Base-by-base conservation (phyloP, 1,140 invertebrate species). In the Hypsibius dujardini region DNA sequence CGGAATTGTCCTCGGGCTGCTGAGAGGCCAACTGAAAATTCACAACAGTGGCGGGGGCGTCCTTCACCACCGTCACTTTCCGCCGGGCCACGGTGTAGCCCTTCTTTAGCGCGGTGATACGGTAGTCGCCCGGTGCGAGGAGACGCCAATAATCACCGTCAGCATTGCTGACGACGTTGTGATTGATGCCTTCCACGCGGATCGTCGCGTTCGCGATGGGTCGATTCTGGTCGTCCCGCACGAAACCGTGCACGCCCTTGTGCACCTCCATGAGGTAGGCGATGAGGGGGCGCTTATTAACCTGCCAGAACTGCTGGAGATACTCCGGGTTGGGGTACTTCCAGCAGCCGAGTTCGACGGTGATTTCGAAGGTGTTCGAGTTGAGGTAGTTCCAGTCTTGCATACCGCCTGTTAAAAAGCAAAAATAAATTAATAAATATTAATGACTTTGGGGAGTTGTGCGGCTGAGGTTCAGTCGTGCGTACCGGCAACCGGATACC, bases 311-410 rank as follows among this genome's bases (percentile, higher is more conserved):
- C 1, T 81, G 79, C 0, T 86, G 84, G 15, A 98, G 77, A 73
- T 93, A 84, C 1, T 79, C 79, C 1, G 85, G 84, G 42, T 79
- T 79, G 0, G 95, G 95, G 77, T 86, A 98, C 80, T 98, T 98
- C 73, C 84, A 85, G 79, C 95, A 98, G 45, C 94, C 89, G 70
- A 98, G 80, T 80, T 98, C 95, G 3, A 98, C 77, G 0, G 95
- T 98, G 1, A 98, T 83, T 79, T 98, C 95, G 82, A 96, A 89
- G 76, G 89, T 91, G 76, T 92, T 95, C 15, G 90, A 88, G 72
- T 89, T 82, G 0, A 95, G 74, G 77, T 98, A 98, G 81, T 95
- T 97, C 86, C 90, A 98, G 79, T 98, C 95, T 80, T 98, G 95
- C 95, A 98, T 98, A 7, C 95, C 94, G 0, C 92, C 76, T 72